Conservation (phyloP, 2,797 vertebrate species). For the Neopelma chrysocephalum region DNA sequence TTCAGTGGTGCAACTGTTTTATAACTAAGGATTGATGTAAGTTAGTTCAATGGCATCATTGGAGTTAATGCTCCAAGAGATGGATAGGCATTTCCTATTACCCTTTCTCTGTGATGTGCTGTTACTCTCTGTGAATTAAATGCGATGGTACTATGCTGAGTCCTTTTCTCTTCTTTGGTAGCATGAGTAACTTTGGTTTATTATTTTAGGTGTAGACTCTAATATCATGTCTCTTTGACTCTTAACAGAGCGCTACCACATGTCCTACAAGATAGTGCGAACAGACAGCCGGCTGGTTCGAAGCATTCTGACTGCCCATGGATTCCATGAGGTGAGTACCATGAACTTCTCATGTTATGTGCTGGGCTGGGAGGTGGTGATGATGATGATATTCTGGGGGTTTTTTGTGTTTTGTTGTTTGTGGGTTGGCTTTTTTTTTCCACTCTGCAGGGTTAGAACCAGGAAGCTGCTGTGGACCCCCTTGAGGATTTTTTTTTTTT, state of each 20-base stretch:
- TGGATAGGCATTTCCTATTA: neutral
- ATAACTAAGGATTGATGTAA: neutral
- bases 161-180: neutral
- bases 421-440: neutral
- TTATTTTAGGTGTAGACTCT: neutral
- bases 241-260: slow-evolving; percentile 84
- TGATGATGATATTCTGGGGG: neutral
- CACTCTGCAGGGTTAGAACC: neutral
- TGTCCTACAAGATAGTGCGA: slow-evolving; percentile 95
- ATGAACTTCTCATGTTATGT: neutral
- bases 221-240: neutral
- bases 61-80: neutral
- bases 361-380: neutral
- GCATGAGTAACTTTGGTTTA: neutral
- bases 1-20: neutral
- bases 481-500: neutral
- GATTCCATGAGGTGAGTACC: slow-evolving; percentile 90
- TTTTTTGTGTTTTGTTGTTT: neutral
- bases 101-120: neutral
- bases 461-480: neutral
- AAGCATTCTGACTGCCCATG: slow-evolving; percentile 89
- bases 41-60: neutral
- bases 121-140: neutral
- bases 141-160: neutral
- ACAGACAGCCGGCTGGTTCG: slow-evolving; percentile 96